Conservation (phyloP, 1,140 invertebrate genomes). For the Hyphantria cunea region DNA sequence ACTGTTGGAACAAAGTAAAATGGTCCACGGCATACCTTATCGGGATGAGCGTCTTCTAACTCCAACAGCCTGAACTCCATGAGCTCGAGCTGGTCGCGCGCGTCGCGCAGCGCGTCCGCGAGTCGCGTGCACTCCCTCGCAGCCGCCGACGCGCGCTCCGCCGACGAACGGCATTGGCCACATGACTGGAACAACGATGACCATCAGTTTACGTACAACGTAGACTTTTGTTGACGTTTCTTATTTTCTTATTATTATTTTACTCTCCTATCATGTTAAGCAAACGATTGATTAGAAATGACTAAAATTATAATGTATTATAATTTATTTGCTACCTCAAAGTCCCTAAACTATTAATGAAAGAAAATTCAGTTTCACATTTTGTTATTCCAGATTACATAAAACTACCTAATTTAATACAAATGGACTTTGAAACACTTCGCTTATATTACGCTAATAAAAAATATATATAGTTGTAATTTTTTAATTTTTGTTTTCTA, state of each 20-base stretch:
- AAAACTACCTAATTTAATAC: no score
- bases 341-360: no score
- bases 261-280: no score
- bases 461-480: no score
- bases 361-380: no score
- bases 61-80: constrained; percentile 84
- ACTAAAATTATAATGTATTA: no score
- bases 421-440: no score
- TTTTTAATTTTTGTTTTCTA: no score
- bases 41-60: constrained; percentile 78
- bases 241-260: neutral
- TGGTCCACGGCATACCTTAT: constrained; percentile 54
- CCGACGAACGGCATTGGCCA: constrained; percentile 65
- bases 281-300: no score
- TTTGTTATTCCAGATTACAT: no score
- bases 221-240: neutral
- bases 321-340: no score
- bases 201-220: constrained; percentile 11
- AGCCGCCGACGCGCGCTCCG: constrained; percentile 63
- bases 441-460: no score
- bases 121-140: constrained; percentile 80
- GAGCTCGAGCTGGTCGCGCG: constrained; percentile 83
- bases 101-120: constrained; percentile 81
- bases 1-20: neutral
- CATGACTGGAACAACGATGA: constrained; percentile 54